These are phyloP conservation scores for Xiphias gladius DNA, from an alignment of 2,113 vertebrate genomes.

Conservation along the genomic window DNA sequence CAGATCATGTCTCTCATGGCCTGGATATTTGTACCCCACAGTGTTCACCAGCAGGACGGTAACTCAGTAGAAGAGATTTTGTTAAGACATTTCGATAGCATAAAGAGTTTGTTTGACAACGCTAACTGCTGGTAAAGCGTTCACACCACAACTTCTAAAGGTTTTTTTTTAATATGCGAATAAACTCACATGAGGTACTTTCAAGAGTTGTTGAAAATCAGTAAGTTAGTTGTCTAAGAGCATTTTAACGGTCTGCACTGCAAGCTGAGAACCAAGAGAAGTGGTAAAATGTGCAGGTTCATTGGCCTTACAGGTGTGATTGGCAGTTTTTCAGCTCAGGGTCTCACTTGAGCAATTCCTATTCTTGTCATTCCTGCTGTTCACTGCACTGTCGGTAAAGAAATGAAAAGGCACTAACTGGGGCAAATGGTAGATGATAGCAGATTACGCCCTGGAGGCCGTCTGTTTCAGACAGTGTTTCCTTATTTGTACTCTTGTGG, in stretches of 20 bases:
- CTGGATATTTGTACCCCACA: slow-evolving; percentile 28
- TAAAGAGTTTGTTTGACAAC: background rate
- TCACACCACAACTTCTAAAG: background rate
- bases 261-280: slow-evolving; percentile 25
- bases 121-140: background rate
- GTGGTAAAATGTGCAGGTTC: slow-evolving; percentile 23
- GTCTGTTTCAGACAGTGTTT: slow-evolving; percentile 13
- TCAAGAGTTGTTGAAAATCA: slow-evolving; percentile 22
- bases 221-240: slow-evolving; percentile 26
- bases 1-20: slow-evolving; percentile 57
- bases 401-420: slow-evolving; percentile 67
- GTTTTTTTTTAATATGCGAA: background rate
- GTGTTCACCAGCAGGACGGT: slow-evolving; percentile 20
- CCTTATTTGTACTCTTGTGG: slow-evolving; percentile 23
- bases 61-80: slow-evolving; percentile 11
- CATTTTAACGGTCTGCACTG: slow-evolving; percentile 16
- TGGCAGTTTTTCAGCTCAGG: slow-evolving; percentile 66
- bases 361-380: slow-evolving; percentile 58
- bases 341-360: slow-evolving; percentile 59
- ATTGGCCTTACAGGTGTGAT: slow-evolving; percentile 50
- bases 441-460: slow-evolving; percentile 42
- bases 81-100: background rate
- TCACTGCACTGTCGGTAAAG: slow-evolving; percentile 43
- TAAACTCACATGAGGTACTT: slow-evolving; percentile 1
- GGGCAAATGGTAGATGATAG: slow-evolving; percentile 61